phyloP scores from a whole-genome alignment of 2,113 vertebrate genomes.

The Crotophaga sulcirostris region DNA sequence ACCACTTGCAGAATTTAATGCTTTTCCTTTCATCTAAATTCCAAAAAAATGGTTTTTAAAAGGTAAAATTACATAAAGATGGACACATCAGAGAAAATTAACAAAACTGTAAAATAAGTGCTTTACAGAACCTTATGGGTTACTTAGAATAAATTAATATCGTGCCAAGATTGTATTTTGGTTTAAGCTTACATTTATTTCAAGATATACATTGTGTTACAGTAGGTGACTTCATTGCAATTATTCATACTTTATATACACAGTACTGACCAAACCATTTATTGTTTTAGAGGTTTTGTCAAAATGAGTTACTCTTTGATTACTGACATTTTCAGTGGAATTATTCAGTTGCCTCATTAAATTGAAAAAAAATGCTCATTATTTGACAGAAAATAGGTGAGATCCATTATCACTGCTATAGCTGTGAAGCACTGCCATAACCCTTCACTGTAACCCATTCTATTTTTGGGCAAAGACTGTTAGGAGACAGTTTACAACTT shows the following conservation, averaged over 20 bases:
- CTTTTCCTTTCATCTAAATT: neutral
- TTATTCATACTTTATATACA: conserved; percentile 1
- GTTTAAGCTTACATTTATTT: neutral
- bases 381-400: conserved; percentile 22
- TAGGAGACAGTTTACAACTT: no score
- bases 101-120: neutral
- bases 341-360: neutral
- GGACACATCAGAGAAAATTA: neutral
- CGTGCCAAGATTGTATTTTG: neutral
- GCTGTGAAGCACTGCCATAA: neutral
- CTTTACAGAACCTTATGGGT: neutral
- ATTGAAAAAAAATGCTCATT: neutral
- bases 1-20: neutral
- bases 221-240: neutral
- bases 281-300: neutral
- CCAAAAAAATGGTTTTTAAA: neutral
- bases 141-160: neutral
- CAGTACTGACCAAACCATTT: neutral
- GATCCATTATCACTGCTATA: neutral
- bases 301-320: conserved; percentile 19
- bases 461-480: neutral
- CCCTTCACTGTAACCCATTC: neutral
- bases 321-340: neutral
- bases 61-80: neutral
- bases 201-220: neutral